Percentiles rank a stretch among this genome's conserved stretches.
phyloP scores from a whole-genome alignment of 1,140 invertebrate species.

The Teleopsis dalmanni region DNA sequence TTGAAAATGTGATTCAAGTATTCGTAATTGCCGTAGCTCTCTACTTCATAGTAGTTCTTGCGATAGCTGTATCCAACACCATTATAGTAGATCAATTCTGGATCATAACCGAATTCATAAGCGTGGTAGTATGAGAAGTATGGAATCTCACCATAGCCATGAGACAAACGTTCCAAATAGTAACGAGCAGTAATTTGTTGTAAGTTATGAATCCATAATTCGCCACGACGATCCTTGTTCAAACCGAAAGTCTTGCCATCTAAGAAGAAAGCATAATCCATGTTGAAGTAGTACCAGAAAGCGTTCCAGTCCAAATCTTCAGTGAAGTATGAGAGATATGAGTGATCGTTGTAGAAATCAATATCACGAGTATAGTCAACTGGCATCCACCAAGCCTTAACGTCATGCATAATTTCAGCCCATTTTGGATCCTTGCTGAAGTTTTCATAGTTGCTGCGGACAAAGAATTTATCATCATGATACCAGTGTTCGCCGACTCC shows the following conservation, averaged over 20 bases:
- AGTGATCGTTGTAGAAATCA: slow-evolving; percentile 52
- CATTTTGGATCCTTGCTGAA: slow-evolving; percentile 23
- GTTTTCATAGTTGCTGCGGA: slow-evolving; percentile 23
- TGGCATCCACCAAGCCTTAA: slow-evolving; percentile 30
- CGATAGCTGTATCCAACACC: slow-evolving; percentile 58
- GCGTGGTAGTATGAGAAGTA: slow-evolving; percentile 50
- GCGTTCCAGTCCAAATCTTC: slow-evolving; percentile 65
- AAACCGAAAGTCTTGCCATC: slow-evolving; percentile 46
- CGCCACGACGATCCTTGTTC: slow-evolving; percentile 52
- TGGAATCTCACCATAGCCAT: slow-evolving; percentile 54
- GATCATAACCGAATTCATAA: slow-evolving; percentile 56
- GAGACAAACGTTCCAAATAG: slow-evolving; percentile 60
- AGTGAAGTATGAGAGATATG: slow-evolving; percentile 61
- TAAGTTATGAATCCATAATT: slow-evolving; percentile 54
- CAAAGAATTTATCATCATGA: slow-evolving; percentile 25
- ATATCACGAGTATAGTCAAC: slow-evolving; percentile 53
- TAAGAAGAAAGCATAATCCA: slow-evolving; percentile 58
- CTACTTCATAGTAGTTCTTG: slow-evolving; percentile 32
- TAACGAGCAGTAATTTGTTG: slow-evolving; percentile 58
- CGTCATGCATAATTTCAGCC: slow-evolving; percentile 17
- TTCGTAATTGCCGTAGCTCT: slow-evolving; percentile 29
- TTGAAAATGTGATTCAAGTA: slow-evolving; percentile 34
- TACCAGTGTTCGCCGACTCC: slow-evolving; percentile 33
- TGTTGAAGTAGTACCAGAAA: slow-evolving; percentile 58
- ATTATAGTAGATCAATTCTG: slow-evolving; percentile 57